A percentile compares a stretch with the other conserved stretches of the same genome.
These are phyloP conservation scores for Ictidomys tridecemlineatus DNA, from an alignment of 2,113 vertebrate species.

Conservation along the genomic window DNA sequence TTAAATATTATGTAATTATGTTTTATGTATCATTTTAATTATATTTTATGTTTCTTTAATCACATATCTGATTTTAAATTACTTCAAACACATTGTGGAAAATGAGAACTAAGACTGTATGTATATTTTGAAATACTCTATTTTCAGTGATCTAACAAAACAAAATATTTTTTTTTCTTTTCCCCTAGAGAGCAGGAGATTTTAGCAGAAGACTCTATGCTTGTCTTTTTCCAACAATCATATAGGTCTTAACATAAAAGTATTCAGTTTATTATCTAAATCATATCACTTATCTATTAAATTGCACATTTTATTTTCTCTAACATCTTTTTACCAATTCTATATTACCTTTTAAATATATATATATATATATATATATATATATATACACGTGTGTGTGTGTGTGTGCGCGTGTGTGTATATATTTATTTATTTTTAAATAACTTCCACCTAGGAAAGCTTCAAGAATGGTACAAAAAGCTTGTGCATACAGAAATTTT, in stretches of 20 bases:
- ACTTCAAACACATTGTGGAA: not conserved
- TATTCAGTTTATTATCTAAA: not conserved
- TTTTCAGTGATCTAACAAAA: not conserved
- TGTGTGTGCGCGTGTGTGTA: no score
- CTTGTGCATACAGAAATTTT: not conserved
- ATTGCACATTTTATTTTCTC: not conserved
- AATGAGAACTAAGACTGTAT: not conserved
- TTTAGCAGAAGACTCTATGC: not conserved
- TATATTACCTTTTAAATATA: not conserved
- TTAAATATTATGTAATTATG: not conserved
- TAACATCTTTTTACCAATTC: not conserved
- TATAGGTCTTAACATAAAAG: not conserved
- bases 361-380: not conserved
- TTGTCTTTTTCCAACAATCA: not conserved
- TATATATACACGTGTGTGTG: no score
- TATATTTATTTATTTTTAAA: no score
- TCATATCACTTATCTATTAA: not conserved
- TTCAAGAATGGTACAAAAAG: not conserved
- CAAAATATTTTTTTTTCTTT: slow-evolving; percentile 28
- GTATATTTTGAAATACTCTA: no score
- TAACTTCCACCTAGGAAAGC: not conserved
- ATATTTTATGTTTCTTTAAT: not conserved
- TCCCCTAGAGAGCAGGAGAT: no score
- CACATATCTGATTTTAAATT: not conserved
- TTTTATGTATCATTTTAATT: not conserved